Evolutionary conservation across 92 coral and sea anemone species (phyloP).

Genomic region (Scolanthus callimorphus): DNA sequence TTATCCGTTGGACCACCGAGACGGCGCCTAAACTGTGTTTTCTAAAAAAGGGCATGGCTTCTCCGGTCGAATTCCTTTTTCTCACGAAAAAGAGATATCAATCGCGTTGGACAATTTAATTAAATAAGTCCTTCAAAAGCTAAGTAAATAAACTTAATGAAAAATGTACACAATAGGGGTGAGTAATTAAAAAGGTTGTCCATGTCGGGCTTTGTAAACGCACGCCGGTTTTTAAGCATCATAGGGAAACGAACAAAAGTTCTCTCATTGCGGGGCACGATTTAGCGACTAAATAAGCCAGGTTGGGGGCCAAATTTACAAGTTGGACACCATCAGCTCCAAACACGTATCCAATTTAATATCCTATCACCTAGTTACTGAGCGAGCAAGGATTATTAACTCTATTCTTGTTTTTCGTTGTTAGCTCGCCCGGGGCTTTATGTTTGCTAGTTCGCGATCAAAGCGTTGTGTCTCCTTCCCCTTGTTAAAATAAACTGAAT

Average conservation of each 20-base stretch:
- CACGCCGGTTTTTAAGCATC: slow-evolving; percentile 37
- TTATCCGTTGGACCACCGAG: no score
- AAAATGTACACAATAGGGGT: slow-evolving; percentile 52
- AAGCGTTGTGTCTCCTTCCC: no score
- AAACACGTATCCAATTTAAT: slow-evolving; percentile 1
- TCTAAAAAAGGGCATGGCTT: not conserved
- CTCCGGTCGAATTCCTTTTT: not conserved
- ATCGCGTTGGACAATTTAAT: slow-evolving; percentile 57
- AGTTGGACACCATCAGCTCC: not conserved
- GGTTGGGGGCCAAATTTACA: slow-evolving; percentile 53
- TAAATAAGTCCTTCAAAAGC: slow-evolving; percentile 77
- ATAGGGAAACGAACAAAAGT: slow-evolving; percentile 28
- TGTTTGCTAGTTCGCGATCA: no score
- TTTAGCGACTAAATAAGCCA: slow-evolving; percentile 39
- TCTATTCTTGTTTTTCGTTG: no score
- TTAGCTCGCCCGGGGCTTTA: no score
- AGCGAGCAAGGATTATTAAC: no score
- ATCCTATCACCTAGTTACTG: no score
- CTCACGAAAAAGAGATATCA: slow-evolving; percentile 24
- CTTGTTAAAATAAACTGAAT: no score
- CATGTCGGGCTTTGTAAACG: slow-evolving; percentile 13
- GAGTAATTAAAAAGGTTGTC: slow-evolving; percentile 11
- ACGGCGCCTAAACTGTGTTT: no score
- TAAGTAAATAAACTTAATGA: slow-evolving; percentile 96
- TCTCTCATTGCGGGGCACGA: slow-evolving; percentile 38